Conservation (phyloP, 2,888 invertebrate species). For the Pseudoips prasinana region DNA sequence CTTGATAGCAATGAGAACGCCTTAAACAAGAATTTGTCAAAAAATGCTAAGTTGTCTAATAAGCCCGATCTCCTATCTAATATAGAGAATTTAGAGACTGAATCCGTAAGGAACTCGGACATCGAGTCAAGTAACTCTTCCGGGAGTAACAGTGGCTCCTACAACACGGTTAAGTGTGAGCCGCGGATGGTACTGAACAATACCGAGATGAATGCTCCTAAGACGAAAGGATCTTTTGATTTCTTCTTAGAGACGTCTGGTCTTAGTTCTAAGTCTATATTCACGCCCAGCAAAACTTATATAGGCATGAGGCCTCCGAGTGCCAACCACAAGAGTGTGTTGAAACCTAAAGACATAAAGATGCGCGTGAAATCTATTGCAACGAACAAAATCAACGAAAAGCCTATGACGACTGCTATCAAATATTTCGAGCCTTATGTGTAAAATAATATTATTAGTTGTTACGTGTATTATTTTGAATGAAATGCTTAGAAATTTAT, state of each 20-base stretch:
- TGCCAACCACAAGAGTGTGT: conserved; percentile 87
- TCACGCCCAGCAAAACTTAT: conserved; percentile 74
- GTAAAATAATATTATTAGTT: conserved; percentile 45
- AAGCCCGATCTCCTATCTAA: conserved; percentile 80
- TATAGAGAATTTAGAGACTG: conserved; percentile 81
- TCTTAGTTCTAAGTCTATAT: conserved; percentile 89
- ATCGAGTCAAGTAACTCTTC: conserved; percentile 84
- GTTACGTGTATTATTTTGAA: conserved; percentile 43
- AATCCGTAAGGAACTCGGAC: conserved; percentile 85
- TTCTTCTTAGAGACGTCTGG: conserved; percentile 90
- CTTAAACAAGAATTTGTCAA: conserved; percentile 50
- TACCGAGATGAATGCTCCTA: conserved; percentile 51
- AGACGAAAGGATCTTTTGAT: conserved; percentile 83
- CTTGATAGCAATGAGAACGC: conserved; percentile 53
- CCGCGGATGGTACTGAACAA: conserved; percentile 63
- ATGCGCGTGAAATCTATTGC: conserved; percentile 85
- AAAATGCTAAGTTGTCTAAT: conserved; percentile 75
- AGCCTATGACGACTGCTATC: conserved; percentile 79
- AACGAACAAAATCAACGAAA: conserved; percentile 81
- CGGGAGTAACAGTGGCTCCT: conserved; percentile 76
- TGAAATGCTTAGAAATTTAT: conserved; percentile 58
- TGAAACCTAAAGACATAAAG: conserved; percentile 90
- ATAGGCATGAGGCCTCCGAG: conserved; percentile 82
- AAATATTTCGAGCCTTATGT: conserved; percentile 81
- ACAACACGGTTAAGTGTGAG: conserved; percentile 73